Base-by-base conservation (phyloP, 23 tunicate species). In the Styela plicata region DNA sequence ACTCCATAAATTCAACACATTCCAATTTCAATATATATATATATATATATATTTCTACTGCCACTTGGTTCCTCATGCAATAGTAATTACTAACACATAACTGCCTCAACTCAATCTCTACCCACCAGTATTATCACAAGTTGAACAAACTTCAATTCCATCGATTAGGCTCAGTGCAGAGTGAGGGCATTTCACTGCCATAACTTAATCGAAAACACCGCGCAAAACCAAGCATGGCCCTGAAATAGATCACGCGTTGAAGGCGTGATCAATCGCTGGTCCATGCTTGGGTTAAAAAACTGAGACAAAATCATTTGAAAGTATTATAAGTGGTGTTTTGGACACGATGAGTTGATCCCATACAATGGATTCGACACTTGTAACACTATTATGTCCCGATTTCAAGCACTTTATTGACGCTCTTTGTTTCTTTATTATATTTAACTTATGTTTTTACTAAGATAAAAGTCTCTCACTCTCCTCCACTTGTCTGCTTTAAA, bases 291-390 rank as follows among this genome's bases (percentile, higher is more conserved):
- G 10, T 44, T 44, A 5, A 5, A 13, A 44, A 44, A 44, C 13
- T 44, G 7, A 7, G 13, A 44, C 57, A 44, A 44, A 44, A 44
- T 13, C 57, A 5, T 44, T 44, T 44, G 13, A 44, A 7, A 5
- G 23, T 3, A 34, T 19, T 34, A 71, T 17, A 71, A 71, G 77
- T 71, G 81, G 24, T 76, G 66, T 76, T 76, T 76, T 53, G 81
- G 81, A 32, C 81, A 76, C 81, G 31, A 76, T 31, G 81, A 76
- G 81, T 44, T 36, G 77, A 13, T n/a, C 69, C 52, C 64, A 44
- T 25, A 76, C 81, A 76, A 76, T 33, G 44, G 81, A 19, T 52
- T 44, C 30, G 30, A 76, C 81, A 76, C 81, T 76, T 76, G 81
- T 76, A 53, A 23, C 81, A 44, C 81, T 33, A 76, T 76, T 76